Evolutionary conservation across 2,888 invertebrate genomes (phyloP).

Genomic region (Phengaris alcon): DNA sequence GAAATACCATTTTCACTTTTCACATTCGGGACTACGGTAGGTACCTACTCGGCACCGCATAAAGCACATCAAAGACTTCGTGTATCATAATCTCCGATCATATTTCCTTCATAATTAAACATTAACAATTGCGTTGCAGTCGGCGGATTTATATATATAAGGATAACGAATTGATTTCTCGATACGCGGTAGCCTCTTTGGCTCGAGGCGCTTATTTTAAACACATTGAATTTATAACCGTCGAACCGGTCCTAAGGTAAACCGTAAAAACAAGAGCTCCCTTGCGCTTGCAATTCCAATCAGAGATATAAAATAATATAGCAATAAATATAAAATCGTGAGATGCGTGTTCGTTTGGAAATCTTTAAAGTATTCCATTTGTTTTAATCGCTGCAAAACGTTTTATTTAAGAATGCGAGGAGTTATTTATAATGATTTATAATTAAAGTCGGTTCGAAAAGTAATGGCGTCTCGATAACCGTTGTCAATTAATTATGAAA

Average conservation of each 20-base stretch:
- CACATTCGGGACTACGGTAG: constrained; percentile 30
- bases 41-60: constrained; percentile 27
- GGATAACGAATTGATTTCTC: constrained; percentile 63
- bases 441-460: constrained; percentile 52
- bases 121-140: constrained; percentile 49
- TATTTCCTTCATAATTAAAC: constrained; percentile 43
- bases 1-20: constrained; percentile 33
- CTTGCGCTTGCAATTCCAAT: constrained; percentile 64
- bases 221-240: constrained; percentile 60
- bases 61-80: constrained; percentile 38
- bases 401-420: not conserved
- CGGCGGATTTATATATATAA: no score
- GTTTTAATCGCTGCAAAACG: constrained; percentile 40
- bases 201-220: constrained; percentile 59
- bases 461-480: constrained; percentile 62
- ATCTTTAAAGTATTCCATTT: constrained; percentile 58
- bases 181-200: constrained; percentile 59
- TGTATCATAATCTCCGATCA: constrained; percentile 33
- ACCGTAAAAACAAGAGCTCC: constrained; percentile 66
- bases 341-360: constrained; percentile 52
- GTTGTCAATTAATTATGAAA: constrained; percentile 73
- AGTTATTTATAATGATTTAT: constrained; percentile 41
- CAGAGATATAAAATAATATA: constrained; percentile 58
- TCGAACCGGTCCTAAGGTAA: constrained; percentile 63
- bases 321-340: constrained; percentile 59